Conservation (phyloP, 1,140 invertebrate genomes). For the Drosophila aff. region DNA sequence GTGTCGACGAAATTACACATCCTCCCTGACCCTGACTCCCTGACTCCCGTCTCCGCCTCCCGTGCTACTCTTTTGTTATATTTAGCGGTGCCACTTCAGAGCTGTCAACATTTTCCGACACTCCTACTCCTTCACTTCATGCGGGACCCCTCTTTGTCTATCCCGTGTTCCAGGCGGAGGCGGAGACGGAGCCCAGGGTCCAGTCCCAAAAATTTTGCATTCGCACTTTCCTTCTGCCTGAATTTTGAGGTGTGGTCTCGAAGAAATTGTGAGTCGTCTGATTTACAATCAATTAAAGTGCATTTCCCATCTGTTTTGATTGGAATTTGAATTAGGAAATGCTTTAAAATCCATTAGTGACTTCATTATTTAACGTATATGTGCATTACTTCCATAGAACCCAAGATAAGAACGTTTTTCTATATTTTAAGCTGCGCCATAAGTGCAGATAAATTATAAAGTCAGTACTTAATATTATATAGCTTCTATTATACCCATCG, state of each 20-base stretch:
- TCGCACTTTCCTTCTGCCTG: neutral
- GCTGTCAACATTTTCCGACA: conserved; percentile 16
- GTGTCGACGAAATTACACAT: neutral
- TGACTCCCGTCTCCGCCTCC: too few relatives aligned
- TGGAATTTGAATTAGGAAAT: neutral
- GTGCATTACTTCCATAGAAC: neutral
- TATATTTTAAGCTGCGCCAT: neutral
- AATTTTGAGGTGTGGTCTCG: conserved; percentile 13
- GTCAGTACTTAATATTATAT: neutral
- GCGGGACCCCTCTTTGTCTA: conserved; percentile 12
- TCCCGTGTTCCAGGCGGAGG: neutral
- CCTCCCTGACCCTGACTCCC: neutral
- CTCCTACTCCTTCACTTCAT: conserved; percentile 9
- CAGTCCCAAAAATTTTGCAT: conserved; percentile 10
- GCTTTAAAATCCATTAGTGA: neutral
- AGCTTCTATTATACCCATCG: neutral
- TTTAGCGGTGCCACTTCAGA: conserved; percentile 17
- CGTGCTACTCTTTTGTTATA: conserved; percentile 11
- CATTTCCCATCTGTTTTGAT: neutral
- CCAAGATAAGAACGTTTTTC: neutral
- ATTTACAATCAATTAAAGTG: neutral
- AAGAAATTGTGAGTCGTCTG: neutral
- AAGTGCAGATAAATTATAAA: neutral
- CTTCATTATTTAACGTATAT: neutral
- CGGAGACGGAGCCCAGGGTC: neutral